phyloP scores from a whole-genome alignment of 2,113 vertebrate genomes.

The Serilophus lunatus region DNA sequence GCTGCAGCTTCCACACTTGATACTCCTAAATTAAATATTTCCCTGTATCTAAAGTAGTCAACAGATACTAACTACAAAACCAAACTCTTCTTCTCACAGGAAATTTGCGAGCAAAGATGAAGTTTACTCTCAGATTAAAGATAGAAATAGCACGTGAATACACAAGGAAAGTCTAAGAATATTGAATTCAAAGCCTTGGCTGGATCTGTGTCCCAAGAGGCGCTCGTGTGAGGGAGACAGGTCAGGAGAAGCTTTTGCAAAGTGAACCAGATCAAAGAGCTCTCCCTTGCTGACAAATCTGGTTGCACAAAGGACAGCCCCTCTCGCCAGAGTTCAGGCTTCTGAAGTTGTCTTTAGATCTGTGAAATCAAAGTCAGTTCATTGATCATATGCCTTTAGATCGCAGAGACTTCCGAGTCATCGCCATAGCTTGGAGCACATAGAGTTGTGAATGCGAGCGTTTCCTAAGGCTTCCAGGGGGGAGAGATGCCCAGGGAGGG shows the following conservation, averaged over 20 bases:
- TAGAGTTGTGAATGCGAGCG: rapidly evolving
- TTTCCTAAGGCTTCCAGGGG: neutral
- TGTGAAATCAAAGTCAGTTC: constrained; percentile 28
- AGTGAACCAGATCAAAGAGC: constrained; percentile 18
- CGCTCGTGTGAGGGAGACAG: neutral
- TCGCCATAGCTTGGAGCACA: neutral
- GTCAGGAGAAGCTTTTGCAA: neutral
- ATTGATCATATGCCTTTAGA: constrained; percentile 41
- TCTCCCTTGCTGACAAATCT: constrained; percentile 23
- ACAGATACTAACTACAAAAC: neutral
- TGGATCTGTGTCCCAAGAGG: neutral
- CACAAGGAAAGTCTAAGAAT: neutral
- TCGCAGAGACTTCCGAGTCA: neutral
- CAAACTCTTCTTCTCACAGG: neutral
- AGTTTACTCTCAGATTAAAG: neutral
- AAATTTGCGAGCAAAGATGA: neutral
- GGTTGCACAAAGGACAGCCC: constrained; percentile 4
- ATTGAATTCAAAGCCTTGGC: neutral
- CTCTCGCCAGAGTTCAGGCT: neutral
- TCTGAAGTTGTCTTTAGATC: constrained; percentile 36
- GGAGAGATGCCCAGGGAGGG: rapidly evolving
- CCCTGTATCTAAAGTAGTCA: neutral
- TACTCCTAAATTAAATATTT: neutral
- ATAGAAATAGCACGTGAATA: neutral
- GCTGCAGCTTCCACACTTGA: neutral